Evolutionary conservation across 1,140 invertebrate genomes (phyloP), one percentile per base, ranked within the genome.

Genomic region (Bombus terrestris): DNA sequence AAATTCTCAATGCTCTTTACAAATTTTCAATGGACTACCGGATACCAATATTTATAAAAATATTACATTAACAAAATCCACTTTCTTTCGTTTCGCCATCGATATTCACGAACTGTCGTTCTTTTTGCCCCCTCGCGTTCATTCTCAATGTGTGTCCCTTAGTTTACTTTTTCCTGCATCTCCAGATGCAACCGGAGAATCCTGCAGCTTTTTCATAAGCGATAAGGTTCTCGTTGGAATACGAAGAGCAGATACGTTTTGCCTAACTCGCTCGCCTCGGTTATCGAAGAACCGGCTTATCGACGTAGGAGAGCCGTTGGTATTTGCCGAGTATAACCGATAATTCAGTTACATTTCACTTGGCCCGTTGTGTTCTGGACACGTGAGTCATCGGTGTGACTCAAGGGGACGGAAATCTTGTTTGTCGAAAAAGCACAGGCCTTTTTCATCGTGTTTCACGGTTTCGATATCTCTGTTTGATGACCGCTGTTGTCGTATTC

Each of bases 321-420:
- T 87, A 89, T 92, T 92, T 93, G 82, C 91, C 62, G 88, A 92
- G 87, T 81, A 22, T 53, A 88, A 87, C 86, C 83, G 88, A 93
- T 88, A 89, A 81, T 87, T 83, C 80, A 75, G 59, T 71, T 43
- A 77, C 69, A 77, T 79, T 76, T 90, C 83, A 81, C 86, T 86
- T 57, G 83, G 71, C 43, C 64, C 88, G 82, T 90, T 90, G 76
- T 90, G 32, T 59, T 81, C 25, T 35, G 64, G 64, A n/a, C 73
- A 39, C 43, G 53, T 87, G 86, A 87, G 69, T 88, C 78, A 83
- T 53, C n/a, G 28, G 22, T 6, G 32, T 88, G 82, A 85, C 69
- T 85, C 78, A 83, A 79, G 81, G 47, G 53, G 66, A 43, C 68
- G 68, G 81, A 87, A 86, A 84, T 89, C 81, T 89, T 89, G 64